Evolutionary conservation across 2,888 invertebrate species (phyloP).

Genomic region (Campopleginae sp.): DNA sequence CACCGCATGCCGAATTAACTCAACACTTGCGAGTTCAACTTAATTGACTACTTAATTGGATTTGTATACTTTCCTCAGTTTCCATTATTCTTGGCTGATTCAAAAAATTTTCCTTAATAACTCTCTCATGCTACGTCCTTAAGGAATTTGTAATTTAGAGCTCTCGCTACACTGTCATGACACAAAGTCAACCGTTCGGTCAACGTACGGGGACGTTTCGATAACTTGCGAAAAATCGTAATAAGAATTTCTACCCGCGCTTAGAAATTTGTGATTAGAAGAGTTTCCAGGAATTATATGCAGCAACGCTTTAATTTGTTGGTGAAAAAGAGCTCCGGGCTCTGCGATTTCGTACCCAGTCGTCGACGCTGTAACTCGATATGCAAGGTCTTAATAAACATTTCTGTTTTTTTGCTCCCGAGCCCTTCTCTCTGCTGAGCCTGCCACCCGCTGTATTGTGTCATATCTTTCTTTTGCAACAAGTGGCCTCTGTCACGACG

Average conservation of each 20-base stretch:
- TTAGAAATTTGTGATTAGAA: not conserved
- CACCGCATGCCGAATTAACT: constrained; percentile 5
- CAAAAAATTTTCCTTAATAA: not conserved
- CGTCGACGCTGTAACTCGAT: constrained; percentile 31
- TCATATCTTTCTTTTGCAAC: constrained; percentile 45
- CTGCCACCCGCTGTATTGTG: constrained; percentile 37
- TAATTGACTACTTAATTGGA: not conserved
- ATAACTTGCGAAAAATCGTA: not conserved
- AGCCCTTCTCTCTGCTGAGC: constrained; percentile 28
- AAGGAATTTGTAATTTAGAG: not conserved
- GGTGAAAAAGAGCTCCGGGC: not conserved
- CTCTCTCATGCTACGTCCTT: not conserved
- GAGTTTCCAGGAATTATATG: not conserved
- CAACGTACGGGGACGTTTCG: not conserved
- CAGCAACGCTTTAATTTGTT: not conserved
- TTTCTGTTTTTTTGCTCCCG: constrained; percentile 13
- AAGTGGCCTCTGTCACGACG: constrained; percentile 49
- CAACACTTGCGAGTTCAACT: not conserved
- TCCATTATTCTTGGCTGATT: not conserved
- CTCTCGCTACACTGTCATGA: not conserved
- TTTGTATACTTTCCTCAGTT: not conserved
- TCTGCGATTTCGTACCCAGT: constrained; percentile 17
- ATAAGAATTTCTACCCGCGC: not conserved
- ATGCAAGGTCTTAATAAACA: constrained; percentile 25
- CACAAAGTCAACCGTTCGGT: not conserved